These are phyloP conservation scores for Tarsius wallacei DNA, from an alignment of 2,797 vertebrate genomes.

Conservation along the genomic window DNA sequence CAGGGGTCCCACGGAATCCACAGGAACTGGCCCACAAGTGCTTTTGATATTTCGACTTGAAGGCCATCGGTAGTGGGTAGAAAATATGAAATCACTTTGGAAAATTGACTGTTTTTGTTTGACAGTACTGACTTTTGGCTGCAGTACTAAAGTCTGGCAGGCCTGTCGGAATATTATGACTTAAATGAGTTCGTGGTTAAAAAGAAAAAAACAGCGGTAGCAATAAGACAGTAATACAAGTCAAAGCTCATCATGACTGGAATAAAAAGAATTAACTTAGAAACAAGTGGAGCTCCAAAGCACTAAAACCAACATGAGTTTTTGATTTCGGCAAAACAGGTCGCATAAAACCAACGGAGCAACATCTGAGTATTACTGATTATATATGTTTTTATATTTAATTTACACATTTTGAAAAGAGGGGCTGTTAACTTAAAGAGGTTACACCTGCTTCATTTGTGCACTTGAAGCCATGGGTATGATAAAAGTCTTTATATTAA, in stretches of 20 bases:
- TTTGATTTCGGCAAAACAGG: no score
- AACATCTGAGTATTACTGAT: neutral
- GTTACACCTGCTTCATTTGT: neutral
- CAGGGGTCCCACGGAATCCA: fast-evolving
- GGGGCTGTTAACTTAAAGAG: neutral
- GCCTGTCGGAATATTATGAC: fast-evolving
- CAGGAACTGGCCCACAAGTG: fast-evolving
- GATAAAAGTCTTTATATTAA: neutral
- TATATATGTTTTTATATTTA: neutral
- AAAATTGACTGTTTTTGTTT: neutral
- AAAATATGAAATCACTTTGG: no score
- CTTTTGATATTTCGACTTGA: fast-evolving
- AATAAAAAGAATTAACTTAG: neutral
- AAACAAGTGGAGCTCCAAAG: fast-evolving
- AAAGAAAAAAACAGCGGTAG: fast-evolving
- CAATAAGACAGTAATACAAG: neutral
- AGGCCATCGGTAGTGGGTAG: fast-evolving
- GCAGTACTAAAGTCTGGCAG: neutral
- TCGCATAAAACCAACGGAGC: fast-evolving
- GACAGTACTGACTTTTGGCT: neutral
- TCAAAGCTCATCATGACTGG: neutral
- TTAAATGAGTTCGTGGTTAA: fast-evolving
- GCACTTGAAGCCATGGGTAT: neutral
- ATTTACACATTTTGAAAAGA: no score
- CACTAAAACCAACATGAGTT: fast-evolving